A percentile compares a stretch with the other conserved stretches of the same genome.
Evolutionary conservation across 2,113 vertebrate genomes (phyloP).

Genomic region (Mastomys natalensis): DNA sequence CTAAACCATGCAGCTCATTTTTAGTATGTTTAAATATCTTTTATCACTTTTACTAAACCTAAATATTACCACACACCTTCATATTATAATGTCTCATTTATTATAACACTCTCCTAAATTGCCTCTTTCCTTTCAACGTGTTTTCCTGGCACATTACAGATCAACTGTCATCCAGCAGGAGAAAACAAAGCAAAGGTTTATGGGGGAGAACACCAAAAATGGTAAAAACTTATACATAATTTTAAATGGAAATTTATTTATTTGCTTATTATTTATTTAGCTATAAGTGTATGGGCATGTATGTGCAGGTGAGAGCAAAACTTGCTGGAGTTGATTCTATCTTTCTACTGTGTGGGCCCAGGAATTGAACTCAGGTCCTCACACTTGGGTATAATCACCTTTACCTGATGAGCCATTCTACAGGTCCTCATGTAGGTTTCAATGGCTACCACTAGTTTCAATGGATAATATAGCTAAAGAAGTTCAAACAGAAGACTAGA

Average conservation of each 20-base stretch:
- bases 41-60: not conserved
- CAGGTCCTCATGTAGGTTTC: not conserved
- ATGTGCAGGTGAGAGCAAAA: not conserved
- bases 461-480: not conserved
- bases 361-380: not conserved
- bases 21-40: conserved; percentile 37
- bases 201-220: not conserved
- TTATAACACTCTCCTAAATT: not conserved
- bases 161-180: not conserved
- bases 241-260: not conserved
- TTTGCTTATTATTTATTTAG: not conserved
- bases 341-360: not conserved
- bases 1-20: not conserved
- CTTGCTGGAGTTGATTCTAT: not conserved
- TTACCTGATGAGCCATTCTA: not conserved
- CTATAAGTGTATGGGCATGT: not conserved
- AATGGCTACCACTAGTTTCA: not conserved
- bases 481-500: not conserved
- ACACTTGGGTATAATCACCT: not conserved
- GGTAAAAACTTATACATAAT: not conserved
- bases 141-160: not conserved
- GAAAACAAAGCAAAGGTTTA: conserved; percentile 13
- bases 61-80: not conserved
- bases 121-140: not conserved
- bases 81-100: not conserved